phyloP scores from a whole-genome alignment of 2,888 invertebrate genomes.

The Oligia fasciuncula region DNA sequence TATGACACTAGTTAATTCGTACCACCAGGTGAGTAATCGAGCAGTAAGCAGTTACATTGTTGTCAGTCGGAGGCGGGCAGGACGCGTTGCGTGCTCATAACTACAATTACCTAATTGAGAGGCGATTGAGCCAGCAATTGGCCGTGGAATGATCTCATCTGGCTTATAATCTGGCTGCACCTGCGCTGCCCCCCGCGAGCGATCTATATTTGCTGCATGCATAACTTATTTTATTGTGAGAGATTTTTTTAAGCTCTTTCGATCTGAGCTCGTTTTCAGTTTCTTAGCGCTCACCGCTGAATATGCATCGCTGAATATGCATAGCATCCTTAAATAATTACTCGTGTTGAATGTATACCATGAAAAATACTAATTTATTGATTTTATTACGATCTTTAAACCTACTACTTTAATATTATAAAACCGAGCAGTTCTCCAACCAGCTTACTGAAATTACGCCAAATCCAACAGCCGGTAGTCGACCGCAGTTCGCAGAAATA shows the following conservation, averaged over 20 bases:
- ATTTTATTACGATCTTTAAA: constrained; percentile 21
- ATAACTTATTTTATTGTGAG: background rate
- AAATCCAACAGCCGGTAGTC: constrained; percentile 43
- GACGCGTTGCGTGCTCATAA: constrained; percentile 68
- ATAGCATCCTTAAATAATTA: too few relatives aligned
- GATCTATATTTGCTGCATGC: constrained; percentile 5
- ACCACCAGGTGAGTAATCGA: constrained; percentile 68
- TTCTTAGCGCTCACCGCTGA: background rate
- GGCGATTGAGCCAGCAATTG: constrained; percentile 77
- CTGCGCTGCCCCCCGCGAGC: constrained; percentile 56
- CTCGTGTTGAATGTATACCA: background rate
- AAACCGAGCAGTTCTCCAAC: constrained; percentile 31
- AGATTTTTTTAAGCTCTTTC: background rate
- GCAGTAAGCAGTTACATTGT: constrained; percentile 58
- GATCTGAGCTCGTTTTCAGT: background rate
- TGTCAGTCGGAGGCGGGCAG: constrained; percentile 67
- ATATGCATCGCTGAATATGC: too few relatives aligned
- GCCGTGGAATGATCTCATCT: constrained; percentile 80
- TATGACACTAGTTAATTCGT: constrained; percentile 58
- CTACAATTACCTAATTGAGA: constrained; percentile 80
- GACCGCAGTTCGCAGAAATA: constrained; percentile 58
- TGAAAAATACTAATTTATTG: background rate
- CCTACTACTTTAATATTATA: background rate
- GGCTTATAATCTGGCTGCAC: constrained; percentile 72
- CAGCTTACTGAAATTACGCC: constrained; percentile 52